phyloP scores from a whole-genome alignment of 2,888 invertebrate species.

The Erpobdella octoculata region DNA sequence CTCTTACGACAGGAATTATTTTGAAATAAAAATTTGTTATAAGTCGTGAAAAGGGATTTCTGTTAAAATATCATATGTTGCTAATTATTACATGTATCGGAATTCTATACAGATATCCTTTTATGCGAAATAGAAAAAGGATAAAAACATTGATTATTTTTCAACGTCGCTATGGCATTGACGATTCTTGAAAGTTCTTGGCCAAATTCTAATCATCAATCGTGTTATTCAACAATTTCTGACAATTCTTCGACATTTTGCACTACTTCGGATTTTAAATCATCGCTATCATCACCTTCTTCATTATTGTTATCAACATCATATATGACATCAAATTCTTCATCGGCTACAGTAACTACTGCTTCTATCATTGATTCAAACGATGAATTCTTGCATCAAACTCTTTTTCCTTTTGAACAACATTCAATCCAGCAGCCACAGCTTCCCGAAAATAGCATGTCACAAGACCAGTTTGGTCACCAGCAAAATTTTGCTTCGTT shows the following conservation, averaged over 20 bases:
- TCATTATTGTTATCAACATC: constrained; percentile 4
- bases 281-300: not conserved
- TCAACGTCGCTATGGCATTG: not conserved
- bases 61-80: too few relatives aligned
- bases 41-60: not conserved
- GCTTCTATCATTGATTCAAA: not conserved
- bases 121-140: too few relatives aligned
- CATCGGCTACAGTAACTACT: not conserved
- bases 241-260: constrained; percentile 4
- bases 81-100: too few relatives aligned
- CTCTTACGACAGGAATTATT: not conserved
- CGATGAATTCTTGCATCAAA: constrained; percentile 18
- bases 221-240: constrained; percentile 9
- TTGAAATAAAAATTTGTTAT: not conserved
- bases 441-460: not conserved
- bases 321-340: constrained; percentile 11
- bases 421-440: not conserved
- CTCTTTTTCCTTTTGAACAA: constrained; percentile 11
- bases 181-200: constrained; percentile 1
- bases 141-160: too few relatives aligned
- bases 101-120: too few relatives aligned
- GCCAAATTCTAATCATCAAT: constrained; percentile 17
- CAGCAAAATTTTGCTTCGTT: constrained; percentile 14
- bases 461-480: constrained; percentile 2
- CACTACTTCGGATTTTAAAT: constrained; percentile 12